Evolutionary conservation across 2,888 invertebrate genomes (phyloP), one percentile per base, ranked within the genome.

Genomic region (Vesta saturnalis): DNA sequence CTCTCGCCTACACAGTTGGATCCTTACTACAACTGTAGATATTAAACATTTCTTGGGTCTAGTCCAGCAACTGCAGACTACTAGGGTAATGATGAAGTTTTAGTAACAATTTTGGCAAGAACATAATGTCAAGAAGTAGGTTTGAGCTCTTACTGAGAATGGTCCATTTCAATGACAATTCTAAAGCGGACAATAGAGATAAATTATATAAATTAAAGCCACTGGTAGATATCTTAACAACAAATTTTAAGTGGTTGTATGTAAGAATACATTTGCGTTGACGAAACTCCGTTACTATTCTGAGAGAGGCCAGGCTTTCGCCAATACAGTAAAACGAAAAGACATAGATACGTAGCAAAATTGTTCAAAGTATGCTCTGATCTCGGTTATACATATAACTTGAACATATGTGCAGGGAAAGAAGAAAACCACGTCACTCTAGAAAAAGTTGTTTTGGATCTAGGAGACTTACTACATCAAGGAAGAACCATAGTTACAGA

Each of bases 131-230:
- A 8, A 73, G 55, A 35, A 55, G 55, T 21, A 12, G 62, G 18
- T 62, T 62, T 35, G 55, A 55, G 18, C 30, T 62, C 8, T 55
- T 62, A 21, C 19, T 62, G 55, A 55, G 62, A 16, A 62, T 62
- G 54, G 35, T 62, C 10, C 62, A 62, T 19, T 49, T 55, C 14
- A 35, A 1, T 15, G 62, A 62, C 19, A 54, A 62, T 49, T 1
- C 10, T 5, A 18, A 21, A n/a, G 52, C 23, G 5, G 15, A 47
- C 10, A 12, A 16, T 15, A 6, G 6, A 62, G 67, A 49, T 72
- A 73, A 70, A 49, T 57, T 76, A 35, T 62, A 67, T 47, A 76
- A 75, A 72, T 54, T 75, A 35, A 57, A 59, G 46, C 69, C 73
- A 22, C 59, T 76, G 21, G 19, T 73, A 23, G 52, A 67, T n/a